These are phyloP conservation scores for Rhodophaea formosa DNA, from an alignment of 2,888 invertebrate genomes.

Conservation along the genomic window DNA sequence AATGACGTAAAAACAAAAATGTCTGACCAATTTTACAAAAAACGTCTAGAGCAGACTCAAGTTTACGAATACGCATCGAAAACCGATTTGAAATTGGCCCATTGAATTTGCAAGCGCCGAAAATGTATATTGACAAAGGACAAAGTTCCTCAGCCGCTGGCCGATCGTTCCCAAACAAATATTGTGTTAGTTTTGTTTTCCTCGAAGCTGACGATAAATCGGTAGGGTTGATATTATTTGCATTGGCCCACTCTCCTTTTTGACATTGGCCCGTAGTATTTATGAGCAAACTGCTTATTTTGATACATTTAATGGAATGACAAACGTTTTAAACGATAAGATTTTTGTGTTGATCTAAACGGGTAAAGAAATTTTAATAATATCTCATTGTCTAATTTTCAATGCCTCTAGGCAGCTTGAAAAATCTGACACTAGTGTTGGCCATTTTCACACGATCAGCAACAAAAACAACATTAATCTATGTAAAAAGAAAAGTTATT, in stretches of 20 bases:
- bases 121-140: slow-evolving; percentile 58
- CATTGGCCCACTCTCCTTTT: slow-evolving; percentile 46
- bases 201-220: slow-evolving; percentile 67
- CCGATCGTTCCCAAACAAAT: slow-evolving; percentile 40
- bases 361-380: not conserved
- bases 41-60: too few species aligned
- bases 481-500: too few species aligned
- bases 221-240: slow-evolving; percentile 65
- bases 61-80: too few species aligned
- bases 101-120: not conserved
- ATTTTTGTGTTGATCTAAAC: slow-evolving; percentile 16
- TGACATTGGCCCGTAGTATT: slow-evolving; percentile 62
- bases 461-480: too few species aligned
- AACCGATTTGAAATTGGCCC: not conserved
- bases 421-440: too few species aligned
- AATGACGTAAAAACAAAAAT: too few species aligned
- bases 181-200: slow-evolving; percentile 45
- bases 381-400: too few species aligned
- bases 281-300: slow-evolving; percentile 57
- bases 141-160: slow-evolving; percentile 29
- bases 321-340: slow-evolving; percentile 45
- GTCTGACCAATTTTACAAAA: too few species aligned
- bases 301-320: slow-evolving; percentile 59
- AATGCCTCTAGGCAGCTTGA: too few species aligned
- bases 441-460: not conserved